Percentiles rank a stretch among this genome's conserved stretches.
Evolutionary conservation across 2,888 invertebrate genomes (phyloP).

Genomic region (Pammene fasciana): DNA sequence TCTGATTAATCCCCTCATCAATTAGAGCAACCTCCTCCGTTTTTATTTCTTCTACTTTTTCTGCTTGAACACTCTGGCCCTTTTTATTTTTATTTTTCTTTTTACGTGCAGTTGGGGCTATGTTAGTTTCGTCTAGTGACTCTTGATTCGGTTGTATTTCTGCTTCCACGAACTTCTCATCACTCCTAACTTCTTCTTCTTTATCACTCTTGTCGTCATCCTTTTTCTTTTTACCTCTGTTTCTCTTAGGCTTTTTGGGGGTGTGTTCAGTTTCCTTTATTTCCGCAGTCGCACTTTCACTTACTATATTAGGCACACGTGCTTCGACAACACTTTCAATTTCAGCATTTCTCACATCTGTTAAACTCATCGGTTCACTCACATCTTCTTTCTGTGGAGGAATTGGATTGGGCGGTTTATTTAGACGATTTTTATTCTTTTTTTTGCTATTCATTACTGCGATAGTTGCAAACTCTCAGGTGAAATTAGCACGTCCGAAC

Average conservation of each 20-base stretch:
- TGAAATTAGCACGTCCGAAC: slow-evolving; percentile 55
- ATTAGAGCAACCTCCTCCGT: slow-evolving; percentile 31
- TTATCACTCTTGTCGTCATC: slow-evolving; percentile 48
- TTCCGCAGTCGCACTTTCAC: slow-evolving; percentile 47
- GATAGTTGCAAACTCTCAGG: slow-evolving; percentile 32
- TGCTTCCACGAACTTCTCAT: slow-evolving; percentile 23
- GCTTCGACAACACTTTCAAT: slow-evolving; percentile 51
- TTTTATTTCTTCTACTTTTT: slow-evolving; percentile 37
- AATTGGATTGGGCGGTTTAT: slow-evolving; percentile 55
- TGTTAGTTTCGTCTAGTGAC: slow-evolving; percentile 30
- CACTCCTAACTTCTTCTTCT: slow-evolving; percentile 42
- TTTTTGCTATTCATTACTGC: slow-evolving; percentile 71
- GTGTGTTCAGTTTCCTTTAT: slow-evolving; percentile 49
- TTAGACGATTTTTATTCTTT: slow-evolving; percentile 68
- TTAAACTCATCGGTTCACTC: slow-evolving; percentile 14
- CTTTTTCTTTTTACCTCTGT: slow-evolving; percentile 73
- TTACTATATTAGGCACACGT: slow-evolving; percentile 53
- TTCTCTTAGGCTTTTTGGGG: slow-evolving; percentile 78
- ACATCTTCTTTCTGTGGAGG: slow-evolving; percentile 50
- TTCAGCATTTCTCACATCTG: slow-evolving; percentile 29
- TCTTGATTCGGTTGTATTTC: slow-evolving; percentile 40
- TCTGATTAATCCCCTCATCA: background rate
- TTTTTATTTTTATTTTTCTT: slow-evolving; percentile 74
- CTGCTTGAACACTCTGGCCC: slow-evolving; percentile 39
- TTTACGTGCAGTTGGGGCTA: slow-evolving; percentile 63